Conservation (phyloP, 2,113 vertebrate genomes). For the Eublepharis macularius region DNA sequence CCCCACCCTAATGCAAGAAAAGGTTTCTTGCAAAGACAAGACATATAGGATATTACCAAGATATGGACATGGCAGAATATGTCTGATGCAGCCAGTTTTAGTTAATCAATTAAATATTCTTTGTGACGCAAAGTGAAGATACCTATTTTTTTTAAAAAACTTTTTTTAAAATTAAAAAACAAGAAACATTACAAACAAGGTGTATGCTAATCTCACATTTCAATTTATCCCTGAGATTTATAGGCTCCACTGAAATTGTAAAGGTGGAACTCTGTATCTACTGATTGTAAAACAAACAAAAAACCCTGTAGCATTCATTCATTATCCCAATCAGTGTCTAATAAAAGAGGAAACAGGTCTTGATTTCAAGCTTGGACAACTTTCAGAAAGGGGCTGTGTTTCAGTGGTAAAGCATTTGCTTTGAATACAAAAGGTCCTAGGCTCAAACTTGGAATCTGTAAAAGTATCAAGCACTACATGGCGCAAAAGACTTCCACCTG, state of each 20-base stretch:
- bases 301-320: neutral
- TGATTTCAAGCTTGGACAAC: neutral
- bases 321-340: slow-evolving; percentile 18
- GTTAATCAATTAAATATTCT: slow-evolving; percentile 19
- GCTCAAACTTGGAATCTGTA: too few relatives aligned
- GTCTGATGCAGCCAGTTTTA: slow-evolving; percentile 26
- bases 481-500: too few relatives aligned
- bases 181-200: slow-evolving; percentile 17
- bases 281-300: slow-evolving; percentile 16
- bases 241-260: slow-evolving; percentile 48
- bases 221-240: slow-evolving; percentile 44
- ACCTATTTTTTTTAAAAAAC: slow-evolving; percentile 29
- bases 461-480: too few relatives aligned
- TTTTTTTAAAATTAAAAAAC: slow-evolving; percentile 17
- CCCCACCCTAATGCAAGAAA: neutral
- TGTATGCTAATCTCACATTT: slow-evolving; percentile 45
- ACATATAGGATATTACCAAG: neutral
- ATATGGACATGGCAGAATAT: neutral
- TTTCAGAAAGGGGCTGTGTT: too few relatives aligned
- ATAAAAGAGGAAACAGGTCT: neutral
- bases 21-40: slow-evolving; percentile 42
- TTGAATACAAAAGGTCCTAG: too few relatives aligned
- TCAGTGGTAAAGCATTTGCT: too few relatives aligned
- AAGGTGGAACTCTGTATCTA: slow-evolving; percentile 20
- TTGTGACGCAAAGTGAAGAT: slow-evolving; percentile 6